Evolutionary conservation across 1,140 invertebrate genomes (phyloP), one percentile per base, ranked within the genome.

Genomic region (Drosophila ananassae): DNA sequence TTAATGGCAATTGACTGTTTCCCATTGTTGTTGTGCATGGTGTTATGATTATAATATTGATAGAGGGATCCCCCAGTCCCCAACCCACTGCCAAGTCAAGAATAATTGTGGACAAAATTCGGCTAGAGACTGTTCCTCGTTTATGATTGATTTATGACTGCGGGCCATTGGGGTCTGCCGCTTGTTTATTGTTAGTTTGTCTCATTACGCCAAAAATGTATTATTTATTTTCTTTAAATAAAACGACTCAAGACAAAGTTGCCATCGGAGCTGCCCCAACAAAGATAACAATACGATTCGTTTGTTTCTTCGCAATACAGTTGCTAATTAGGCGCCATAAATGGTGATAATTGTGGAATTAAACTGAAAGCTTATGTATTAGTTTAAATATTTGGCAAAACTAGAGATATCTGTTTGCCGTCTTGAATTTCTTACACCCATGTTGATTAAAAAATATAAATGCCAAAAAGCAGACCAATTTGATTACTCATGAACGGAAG

Each of bases 311-410:
- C 51, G 34, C 41, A 34, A 62, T 74, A 69, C 62, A 64, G 59
- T 56, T 51, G 73, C 60, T 85, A 84, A 85, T 85, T 81, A 39
- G 66, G 39, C 56, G 61, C 52, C 53, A 73, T 62, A 58, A 82
- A 51, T 30, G 34, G 50, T 32, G 37, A n/a, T 46, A 52, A 68
- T 73, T 71, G 51, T 60, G 39, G 64, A 75, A 58, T 68, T 68
- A 74, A 56, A 48, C 71, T 25, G 48, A 37, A 73, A 46, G 22
- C n/a, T 10, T 9, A 17, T 53, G 22, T 48, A 37, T 28, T 6
- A 48, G 46, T 46, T 61, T 10, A 28, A 28, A 28, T 28, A 28
- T 28, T 28, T 28, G 25, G 25, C 9, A 6, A 2, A 47, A 63
- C 10, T 37, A n/a, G 12, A 22, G 7, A 24, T 24, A 10, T 10